Base-by-base conservation (phyloP, 2,113 vertebrate species). In the Tylochromis polylepis region DNA sequence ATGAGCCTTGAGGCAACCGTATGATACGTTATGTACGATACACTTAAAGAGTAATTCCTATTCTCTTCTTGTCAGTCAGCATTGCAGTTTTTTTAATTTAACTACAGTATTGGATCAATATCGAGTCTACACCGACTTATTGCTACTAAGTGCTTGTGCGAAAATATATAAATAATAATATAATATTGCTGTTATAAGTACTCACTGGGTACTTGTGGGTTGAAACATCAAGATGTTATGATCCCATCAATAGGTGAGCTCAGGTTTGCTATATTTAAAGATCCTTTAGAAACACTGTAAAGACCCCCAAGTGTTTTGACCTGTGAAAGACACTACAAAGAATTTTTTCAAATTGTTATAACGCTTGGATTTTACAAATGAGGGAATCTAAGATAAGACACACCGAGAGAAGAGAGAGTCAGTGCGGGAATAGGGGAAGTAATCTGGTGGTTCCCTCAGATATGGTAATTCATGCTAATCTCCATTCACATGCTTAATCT, bases 401-500 rank as follows among this genome's bases (percentile, higher is more conserved):
- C 7, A 80, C 77, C 12, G 20, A 72, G 53, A 81, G 49, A 11
- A n/a, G 51, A 18, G 16, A 34, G 18, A 77, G 41, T 14, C 16
- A 67, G 27, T 11, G 34, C 75, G 27, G 53, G 56, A 89, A 58
- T 3, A 83, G 55, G 85, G 22, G 55, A 89, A 91, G 86, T 80
- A 91, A 92, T 88, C 88, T 43, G 3, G 79, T 85, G 41, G 75
- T 85, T 87, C 81, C 82, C 43, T 86, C 82, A 75, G 84, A 91
- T 92, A 93, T 94, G 93, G 55, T 93, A 92, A 95, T 94, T 92
- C 88, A 91, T 92, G 91, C 78, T 89, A 93, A 94, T 92, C 92
- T 93, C 82, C 85, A 91, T 94, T 94, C 89, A 90, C 77, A 82
- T 59, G 46, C 85, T 87, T 95, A 95, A 95, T 94, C 92, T 93